phyloP scores from a whole-genome alignment of 2,113 vertebrate species.

The Arizona elegans region DNA sequence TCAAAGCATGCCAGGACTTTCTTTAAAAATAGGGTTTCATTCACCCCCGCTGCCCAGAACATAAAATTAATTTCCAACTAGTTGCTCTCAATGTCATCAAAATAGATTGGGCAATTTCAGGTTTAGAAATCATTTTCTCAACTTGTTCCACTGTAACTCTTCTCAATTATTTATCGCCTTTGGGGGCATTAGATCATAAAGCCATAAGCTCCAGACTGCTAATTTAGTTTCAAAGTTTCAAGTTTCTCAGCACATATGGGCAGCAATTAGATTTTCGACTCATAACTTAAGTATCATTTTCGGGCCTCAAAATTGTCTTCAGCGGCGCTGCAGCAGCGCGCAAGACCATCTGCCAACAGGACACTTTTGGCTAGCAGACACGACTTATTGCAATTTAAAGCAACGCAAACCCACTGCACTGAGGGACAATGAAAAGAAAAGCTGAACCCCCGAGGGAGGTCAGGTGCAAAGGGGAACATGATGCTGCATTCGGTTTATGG shows the following conservation, averaged over 20 bases:
- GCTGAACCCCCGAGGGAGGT: not conserved
- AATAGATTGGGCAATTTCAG: constrained; percentile 5
- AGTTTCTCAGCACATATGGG: constrained; percentile 15
- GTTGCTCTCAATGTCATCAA: constrained; percentile 17
- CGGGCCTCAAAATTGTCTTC: constrained; percentile 14
- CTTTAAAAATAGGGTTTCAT: not conserved
- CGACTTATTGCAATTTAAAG: not conserved
- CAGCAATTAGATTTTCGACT: constrained; percentile 28
- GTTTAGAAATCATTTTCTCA: constrained; percentile 38
- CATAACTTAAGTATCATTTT: constrained; percentile 22
- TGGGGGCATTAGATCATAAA: constrained; percentile 36
- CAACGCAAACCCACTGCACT: not conserved
- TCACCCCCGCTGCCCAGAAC: not conserved
- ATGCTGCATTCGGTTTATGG: not conserved
- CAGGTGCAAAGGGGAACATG: not conserved
- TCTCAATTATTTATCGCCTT: constrained; percentile 23
- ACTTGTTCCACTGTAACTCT: constrained; percentile 23
- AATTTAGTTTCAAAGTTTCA: constrained; percentile 30
- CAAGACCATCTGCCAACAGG: constrained; percentile 5
- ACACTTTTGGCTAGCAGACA: not conserved
- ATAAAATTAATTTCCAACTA: constrained; percentile 2
- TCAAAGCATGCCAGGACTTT: not conserved
- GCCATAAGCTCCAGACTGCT: constrained; percentile 35
- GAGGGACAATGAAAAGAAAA: not conserved
- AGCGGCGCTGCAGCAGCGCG: not conserved